phyloP scores from a whole-genome alignment of 35 echinoderm and acorn worm genomes.

The Lytechinus variegatus region DNA sequence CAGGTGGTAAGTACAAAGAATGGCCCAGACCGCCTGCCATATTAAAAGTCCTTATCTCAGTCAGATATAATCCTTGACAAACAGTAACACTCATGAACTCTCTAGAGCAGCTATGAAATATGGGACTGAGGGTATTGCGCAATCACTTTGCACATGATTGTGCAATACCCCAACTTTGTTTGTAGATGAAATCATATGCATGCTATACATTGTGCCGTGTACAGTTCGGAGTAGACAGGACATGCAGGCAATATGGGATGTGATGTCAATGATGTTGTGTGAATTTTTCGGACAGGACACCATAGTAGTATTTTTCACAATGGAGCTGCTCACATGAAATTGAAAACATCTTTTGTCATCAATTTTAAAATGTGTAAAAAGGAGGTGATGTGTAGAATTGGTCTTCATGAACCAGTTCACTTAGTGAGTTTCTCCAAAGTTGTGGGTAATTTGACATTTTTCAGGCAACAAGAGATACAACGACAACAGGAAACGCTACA shows the following conservation, averaged over 20 bases:
- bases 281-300: not conserved
- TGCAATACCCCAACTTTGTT: not conserved
- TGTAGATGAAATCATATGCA: not conserved
- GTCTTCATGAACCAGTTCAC: not conserved
- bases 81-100: not conserved
- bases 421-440: not conserved
- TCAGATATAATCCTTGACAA: too few species aligned
- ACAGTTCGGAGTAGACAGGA: not conserved
- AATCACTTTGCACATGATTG: not conserved
- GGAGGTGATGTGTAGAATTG: not conserved
- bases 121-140: not conserved
- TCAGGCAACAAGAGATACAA: constrained; percentile 80
- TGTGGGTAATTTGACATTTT: not conserved
- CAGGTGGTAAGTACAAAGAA: too few species aligned
- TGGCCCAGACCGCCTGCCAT: too few species aligned
- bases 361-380: not conserved
- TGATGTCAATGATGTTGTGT: not conserved
- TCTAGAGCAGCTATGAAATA: not conserved
- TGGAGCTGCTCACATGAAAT: not conserved
- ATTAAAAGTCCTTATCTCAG: too few species aligned
- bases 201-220: not conserved
- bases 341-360: not conserved
- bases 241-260: not conserved
- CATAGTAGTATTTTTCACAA: not conserved
- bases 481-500: constrained; percentile 65